These are phyloP conservation scores for Synodontis membranacea DNA, from an alignment of 2,113 vertebrate species.

Conservation along the genomic window DNA sequence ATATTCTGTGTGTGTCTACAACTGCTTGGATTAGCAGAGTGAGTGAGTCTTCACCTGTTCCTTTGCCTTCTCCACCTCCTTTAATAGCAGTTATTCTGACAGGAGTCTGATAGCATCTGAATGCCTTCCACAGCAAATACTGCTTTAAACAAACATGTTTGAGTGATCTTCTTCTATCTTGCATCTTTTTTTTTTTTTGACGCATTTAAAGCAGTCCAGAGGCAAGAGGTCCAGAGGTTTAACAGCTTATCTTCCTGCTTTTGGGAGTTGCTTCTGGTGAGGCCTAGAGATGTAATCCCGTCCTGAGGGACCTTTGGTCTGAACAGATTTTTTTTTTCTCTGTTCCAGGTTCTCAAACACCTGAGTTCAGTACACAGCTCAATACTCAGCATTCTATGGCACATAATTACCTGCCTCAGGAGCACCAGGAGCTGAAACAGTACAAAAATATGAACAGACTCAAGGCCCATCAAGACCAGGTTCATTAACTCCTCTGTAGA, in stretches of 20 bases:
- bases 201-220: neutral
- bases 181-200: neutral
- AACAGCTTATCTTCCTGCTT: neutral
- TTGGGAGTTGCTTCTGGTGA: neutral
- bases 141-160: neutral
- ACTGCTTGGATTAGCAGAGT: neutral
- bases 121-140: slow-evolving; percentile 15
- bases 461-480: neutral
- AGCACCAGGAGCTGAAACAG: neutral
- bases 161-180: neutral
- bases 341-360: slow-evolving; percentile 1
- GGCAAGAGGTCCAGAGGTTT: neutral
- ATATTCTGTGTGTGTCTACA: neutral
- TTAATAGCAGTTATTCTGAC: slow-evolving; percentile 7
- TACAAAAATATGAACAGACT: slow-evolving; percentile 16
- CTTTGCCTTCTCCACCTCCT: neutral
- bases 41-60: slow-evolving; percentile 15
- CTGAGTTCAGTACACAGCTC: slow-evolving; percentile 2
- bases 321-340: slow-evolving; percentile 28
- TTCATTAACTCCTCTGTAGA: slow-evolving; percentile 11
- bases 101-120: neutral
- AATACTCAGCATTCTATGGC: neutral
- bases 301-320: neutral
- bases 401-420: neutral
- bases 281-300: neutral